These are phyloP conservation scores for Zygaena filipendulae DNA, from an alignment of 2,888 invertebrate genomes.

Conservation along the genomic window DNA sequence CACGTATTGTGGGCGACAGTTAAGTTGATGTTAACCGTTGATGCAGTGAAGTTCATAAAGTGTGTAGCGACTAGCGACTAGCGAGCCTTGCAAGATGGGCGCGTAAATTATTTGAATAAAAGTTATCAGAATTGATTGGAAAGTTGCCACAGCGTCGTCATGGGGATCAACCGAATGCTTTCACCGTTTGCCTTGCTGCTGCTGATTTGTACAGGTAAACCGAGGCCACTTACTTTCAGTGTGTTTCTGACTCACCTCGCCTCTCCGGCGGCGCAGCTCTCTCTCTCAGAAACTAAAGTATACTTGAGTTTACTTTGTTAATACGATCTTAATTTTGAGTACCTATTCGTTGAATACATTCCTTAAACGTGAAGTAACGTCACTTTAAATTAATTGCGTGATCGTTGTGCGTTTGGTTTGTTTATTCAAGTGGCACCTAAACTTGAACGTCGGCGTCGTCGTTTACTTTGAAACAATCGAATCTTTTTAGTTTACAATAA, in stretches of 20 bases:
- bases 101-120: conserved; percentile 39
- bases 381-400: too few species aligned
- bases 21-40: conserved; percentile 36
- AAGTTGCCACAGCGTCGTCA: conserved; percentile 41
- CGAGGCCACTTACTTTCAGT: conserved; percentile 31
- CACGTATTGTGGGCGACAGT: conserved; percentile 33
- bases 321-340: too few species aligned
- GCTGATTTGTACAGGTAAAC: conserved; percentile 63
- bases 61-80: background rate
- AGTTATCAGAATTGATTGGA: conserved; percentile 38
- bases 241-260: conserved; percentile 50
- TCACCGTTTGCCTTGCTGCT: conserved; percentile 56
- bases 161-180: conserved; percentile 54
- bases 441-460: too few species aligned
- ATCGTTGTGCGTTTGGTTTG: too few species aligned
- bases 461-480: too few species aligned
- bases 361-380: too few species aligned
- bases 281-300: conserved; percentile 16
- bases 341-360: too few species aligned
- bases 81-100: conserved; percentile 49
- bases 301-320: too few species aligned
- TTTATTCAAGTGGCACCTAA: too few species aligned
- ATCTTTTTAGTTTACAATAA: too few species aligned
- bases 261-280: conserved; percentile 25
- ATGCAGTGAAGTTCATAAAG: background rate